Percentiles rank a stretch among this genome's conserved stretches.
Conservation (phyloP, 1,140 invertebrate species). For the Euglossa dilemma region DNA sequence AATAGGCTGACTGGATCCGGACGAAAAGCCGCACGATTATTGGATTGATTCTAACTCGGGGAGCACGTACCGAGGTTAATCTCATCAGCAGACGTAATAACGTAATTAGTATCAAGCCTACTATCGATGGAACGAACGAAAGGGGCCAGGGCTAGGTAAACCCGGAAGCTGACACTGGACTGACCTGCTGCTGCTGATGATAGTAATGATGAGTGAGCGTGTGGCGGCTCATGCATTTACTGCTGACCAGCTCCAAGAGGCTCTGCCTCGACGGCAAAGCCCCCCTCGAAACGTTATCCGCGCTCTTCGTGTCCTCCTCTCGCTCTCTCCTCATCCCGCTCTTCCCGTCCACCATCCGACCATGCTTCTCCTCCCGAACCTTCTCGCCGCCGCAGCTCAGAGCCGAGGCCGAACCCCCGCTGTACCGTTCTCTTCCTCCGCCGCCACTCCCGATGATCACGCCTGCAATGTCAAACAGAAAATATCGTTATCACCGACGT, state of each 20-base stretch:
- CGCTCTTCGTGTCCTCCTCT: constrained; percentile 79
- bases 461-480: constrained; percentile 75
- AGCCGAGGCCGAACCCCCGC: constrained; percentile 75
- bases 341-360: constrained; percentile 70
- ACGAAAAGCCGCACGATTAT: background rate
- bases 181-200: constrained; percentile 78
- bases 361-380: constrained; percentile 79
- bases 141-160: background rate
- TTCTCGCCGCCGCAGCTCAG: constrained; percentile 77
- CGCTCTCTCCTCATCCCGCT: constrained; percentile 66
- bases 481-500: too few relatives aligned
- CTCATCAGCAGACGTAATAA: background rate
- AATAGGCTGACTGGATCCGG: background rate
- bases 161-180: background rate
- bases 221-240: constrained; percentile 78
- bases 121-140: background rate
- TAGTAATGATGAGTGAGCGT: constrained; percentile 80
- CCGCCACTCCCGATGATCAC: constrained; percentile 83
- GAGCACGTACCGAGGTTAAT: background rate
- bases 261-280: constrained; percentile 79
- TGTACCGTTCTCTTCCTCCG: constrained; percentile 81
- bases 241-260: constrained; percentile 80
- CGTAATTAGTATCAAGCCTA: background rate
- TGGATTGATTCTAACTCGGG: background rate
- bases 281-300: constrained; percentile 75